Base-by-base conservation (phyloP, 2,888 invertebrate species). In the Phorcus lineatus region DNA sequence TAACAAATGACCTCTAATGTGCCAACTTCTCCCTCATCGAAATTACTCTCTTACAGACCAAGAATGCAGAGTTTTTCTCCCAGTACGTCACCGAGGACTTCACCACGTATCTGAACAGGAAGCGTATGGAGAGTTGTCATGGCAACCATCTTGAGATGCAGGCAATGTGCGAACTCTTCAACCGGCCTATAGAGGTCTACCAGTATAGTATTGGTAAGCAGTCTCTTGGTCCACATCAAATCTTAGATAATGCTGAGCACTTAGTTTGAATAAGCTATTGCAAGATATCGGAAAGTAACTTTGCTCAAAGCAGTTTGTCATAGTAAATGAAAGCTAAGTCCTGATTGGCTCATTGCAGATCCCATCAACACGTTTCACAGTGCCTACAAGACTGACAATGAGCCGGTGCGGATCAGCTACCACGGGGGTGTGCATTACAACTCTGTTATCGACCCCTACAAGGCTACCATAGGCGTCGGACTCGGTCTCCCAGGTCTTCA, bases 81-180 rank as follows among this genome's bases (percentile, higher is more conserved):
- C 96, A 97, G 87, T 97, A 97, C 93, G 96, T 97, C 62, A 97
- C 97, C 0, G 97, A 97, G 93, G 97, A 97, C 93, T 97, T 97
- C 90, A 95, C 95, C 83, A 95, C 95, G 55, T 97, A 97, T 91
- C 95, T 97, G 31, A 95, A 95, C 87, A 95, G 97, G 55, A 97
- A 97, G 93, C 95, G 97, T 28, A 94, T 95, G 88, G 95, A 96
- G 89, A 95, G 95, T 91, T 96, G 96, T 36, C 97, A 97, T 93
- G 97, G 97, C 70, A 97, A 97, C 93, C 97, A 97, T 92, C 95
- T 97, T 87, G 97, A 97, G 94, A 96, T 97, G 92, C 97, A 97
- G 93, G 97, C 97, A 28, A 95, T 97, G 94, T 96, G 96, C 80
- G 97, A 97, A 94, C 95, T 97, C 94, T 97, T 96, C 92, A 97